phyloP scores from a whole-genome alignment of 2,888 invertebrate species.

The Panzeria rudis region DNA sequence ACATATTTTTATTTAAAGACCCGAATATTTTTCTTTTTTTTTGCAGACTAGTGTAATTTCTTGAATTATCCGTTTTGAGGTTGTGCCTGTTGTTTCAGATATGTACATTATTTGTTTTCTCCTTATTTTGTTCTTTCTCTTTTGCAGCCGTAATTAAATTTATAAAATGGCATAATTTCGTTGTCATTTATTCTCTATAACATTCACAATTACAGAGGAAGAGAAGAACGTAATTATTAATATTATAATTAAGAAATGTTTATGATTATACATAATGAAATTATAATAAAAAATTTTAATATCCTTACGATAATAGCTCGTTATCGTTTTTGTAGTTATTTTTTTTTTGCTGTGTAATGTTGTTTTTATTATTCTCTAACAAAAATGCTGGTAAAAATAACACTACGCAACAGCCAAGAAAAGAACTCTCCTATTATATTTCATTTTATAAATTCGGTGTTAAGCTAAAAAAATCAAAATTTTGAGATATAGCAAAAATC shows the following conservation, averaged over 20 bases:
- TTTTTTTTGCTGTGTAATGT: background rate
- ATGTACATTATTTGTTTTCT: background rate
- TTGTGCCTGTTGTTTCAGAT: no score
- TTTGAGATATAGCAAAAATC: no score
- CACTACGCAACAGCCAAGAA: background rate
- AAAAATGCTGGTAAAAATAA: slow-evolving; percentile 9
- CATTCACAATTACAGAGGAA: background rate
- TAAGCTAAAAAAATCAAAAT: background rate
- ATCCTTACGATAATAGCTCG: slow-evolving; percentile 10
- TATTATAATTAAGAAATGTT: slow-evolving; percentile 11
- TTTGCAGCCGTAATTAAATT: slow-evolving; percentile 19
- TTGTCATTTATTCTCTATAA: background rate
- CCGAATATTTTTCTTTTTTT: no score
- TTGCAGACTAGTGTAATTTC: no score
- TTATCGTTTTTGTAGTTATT: slow-evolving; percentile 2
- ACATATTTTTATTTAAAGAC: no score
- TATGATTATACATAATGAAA: slow-evolving; percentile 14
- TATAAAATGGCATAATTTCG: background rate
- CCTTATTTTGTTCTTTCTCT: background rate
- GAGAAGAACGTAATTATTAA: slow-evolving; percentile 3
- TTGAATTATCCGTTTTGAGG: no score
- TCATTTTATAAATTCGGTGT: no score
- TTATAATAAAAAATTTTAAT: slow-evolving; percentile 20
- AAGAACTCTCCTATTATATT: no score
- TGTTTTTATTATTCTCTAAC: slow-evolving; percentile 1